A percentile compares a stretch with the other conserved stretches of the same genome.
These are phyloP conservation scores for Drosophila suzukii DNA, from an alignment of 1,140 invertebrate species.

Conservation along the genomic window DNA sequence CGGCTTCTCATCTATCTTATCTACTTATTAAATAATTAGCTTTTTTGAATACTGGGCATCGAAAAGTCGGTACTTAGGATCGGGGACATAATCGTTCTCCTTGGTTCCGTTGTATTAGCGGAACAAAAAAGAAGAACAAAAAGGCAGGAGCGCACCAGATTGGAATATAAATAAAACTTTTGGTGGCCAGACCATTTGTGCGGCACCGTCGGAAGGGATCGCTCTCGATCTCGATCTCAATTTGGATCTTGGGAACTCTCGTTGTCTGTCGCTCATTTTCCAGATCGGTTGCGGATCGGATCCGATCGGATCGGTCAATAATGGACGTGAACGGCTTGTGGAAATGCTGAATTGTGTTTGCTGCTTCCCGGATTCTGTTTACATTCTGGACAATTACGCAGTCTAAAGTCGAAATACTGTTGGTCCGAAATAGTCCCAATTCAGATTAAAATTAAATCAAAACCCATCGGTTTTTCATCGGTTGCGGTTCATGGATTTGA, in stretches of 20 bases:
- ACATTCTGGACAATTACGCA: conserved; percentile 77
- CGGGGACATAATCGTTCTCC: neutral
- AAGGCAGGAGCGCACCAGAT: conserved; percentile 15
- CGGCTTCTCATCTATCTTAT: neutral
- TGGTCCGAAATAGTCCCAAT: conserved; percentile 31
- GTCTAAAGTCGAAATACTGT: conserved; percentile 46
- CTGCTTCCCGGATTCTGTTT: conserved; percentile 50
- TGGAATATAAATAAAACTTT: conserved; percentile 59
- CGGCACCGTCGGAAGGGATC: conserved; percentile 48
- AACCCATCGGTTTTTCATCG: conserved; percentile 14
- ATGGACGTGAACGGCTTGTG: conserved; percentile 30
- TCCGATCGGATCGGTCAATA: conserved; percentile 22
- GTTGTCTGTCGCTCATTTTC: conserved; percentile 6
- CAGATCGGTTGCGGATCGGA: conserved; percentile 3
- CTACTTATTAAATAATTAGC: neutral
- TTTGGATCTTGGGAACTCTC: neutral
- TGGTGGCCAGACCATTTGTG: conserved; percentile 52
- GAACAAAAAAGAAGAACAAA: conserved; percentile 11
- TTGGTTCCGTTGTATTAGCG: conserved; percentile 15
- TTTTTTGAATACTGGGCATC: neutral
- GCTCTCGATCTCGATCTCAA: conserved; percentile 9
- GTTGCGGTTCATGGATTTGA: conserved; percentile 9
- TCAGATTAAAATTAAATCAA: conserved; percentile 37
- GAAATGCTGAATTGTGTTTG: conserved; percentile 27
- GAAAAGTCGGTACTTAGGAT: neutral